phyloP scores from a whole-genome alignment of 2,888 invertebrate genomes.

The Clostera curtula region DNA sequence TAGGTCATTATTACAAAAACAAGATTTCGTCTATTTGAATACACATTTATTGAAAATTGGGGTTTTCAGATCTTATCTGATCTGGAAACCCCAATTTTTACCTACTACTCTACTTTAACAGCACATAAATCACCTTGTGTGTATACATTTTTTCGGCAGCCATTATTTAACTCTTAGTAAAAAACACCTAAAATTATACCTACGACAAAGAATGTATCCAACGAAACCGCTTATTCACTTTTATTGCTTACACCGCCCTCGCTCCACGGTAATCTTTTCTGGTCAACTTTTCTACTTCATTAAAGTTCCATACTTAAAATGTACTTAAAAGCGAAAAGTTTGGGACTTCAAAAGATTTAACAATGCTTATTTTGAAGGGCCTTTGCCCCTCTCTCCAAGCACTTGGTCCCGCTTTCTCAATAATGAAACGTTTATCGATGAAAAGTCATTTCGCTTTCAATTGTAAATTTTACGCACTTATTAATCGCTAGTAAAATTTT shows the following conservation, averaged over 20 bases:
- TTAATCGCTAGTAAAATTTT: conserved; percentile 17
- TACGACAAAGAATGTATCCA: neutral
- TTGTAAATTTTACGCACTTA: conserved; percentile 20
- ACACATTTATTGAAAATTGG: too few species aligned
- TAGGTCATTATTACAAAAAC: too few species aligned
- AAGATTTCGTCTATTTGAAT: too few species aligned
- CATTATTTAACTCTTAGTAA: too few species aligned
- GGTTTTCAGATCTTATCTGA: too few species aligned
- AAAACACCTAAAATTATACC: neutral
- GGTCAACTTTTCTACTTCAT: conserved; percentile 72
- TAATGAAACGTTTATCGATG: conserved; percentile 27
- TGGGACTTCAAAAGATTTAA: conserved; percentile 67
- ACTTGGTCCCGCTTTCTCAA: conserved; percentile 45
- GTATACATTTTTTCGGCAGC: too few species aligned
- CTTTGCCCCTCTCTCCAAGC: conserved; percentile 41
- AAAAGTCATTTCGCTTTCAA: conserved; percentile 28
- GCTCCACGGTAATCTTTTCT: conserved; percentile 40
- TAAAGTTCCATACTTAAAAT: conserved; percentile 70
- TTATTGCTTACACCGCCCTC: conserved; percentile 19
- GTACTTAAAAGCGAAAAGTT: conserved; percentile 68
- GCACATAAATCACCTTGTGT: too few species aligned
- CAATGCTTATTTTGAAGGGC: conserved; percentile 69
- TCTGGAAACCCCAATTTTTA: too few species aligned
- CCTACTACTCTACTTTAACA: too few species aligned
- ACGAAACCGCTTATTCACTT: conserved; percentile 11